These are phyloP conservation scores for Hippocampus kuda DNA, from an alignment of 2,797 vertebrate genomes.

Conservation along the genomic window DNA sequence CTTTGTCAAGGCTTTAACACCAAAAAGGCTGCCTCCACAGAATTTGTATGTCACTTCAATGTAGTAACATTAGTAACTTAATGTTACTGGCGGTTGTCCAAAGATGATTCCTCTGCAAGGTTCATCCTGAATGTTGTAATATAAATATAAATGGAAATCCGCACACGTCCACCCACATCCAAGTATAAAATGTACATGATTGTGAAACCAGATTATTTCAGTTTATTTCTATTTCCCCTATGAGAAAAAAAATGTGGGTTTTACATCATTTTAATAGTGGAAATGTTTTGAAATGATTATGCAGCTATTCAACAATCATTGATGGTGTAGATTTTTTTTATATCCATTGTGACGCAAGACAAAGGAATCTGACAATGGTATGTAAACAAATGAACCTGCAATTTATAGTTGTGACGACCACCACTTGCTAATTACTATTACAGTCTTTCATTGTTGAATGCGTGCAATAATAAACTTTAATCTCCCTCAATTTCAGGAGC, in stretches of 20 bases:
- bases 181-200: background rate
- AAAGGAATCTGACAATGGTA: constrained; percentile 23
- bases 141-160: background rate
- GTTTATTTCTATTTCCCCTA: background rate
- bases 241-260: background rate
- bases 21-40: background rate
- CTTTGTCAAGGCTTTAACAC: background rate
- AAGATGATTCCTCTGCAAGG: background rate
- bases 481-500: background rate
- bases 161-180: background rate
- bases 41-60: background rate
- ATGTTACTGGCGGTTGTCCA: too few species aligned
- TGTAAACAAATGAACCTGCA: constrained; percentile 25
- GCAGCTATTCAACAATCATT: too few species aligned
- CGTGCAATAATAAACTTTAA: background rate
- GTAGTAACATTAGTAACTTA: too few species aligned
- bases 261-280: background rate
- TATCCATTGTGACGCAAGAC: constrained; percentile 19
- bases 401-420: constrained; percentile 8
- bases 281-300: too few species aligned
- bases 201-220: background rate
- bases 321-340: background rate
- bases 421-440: background rate
- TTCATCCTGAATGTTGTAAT: constrained; percentile 21
- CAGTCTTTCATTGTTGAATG: background rate